Conservation (phyloP, 2,888 invertebrate genomes). For the Hypomecis atomaria region DNA sequence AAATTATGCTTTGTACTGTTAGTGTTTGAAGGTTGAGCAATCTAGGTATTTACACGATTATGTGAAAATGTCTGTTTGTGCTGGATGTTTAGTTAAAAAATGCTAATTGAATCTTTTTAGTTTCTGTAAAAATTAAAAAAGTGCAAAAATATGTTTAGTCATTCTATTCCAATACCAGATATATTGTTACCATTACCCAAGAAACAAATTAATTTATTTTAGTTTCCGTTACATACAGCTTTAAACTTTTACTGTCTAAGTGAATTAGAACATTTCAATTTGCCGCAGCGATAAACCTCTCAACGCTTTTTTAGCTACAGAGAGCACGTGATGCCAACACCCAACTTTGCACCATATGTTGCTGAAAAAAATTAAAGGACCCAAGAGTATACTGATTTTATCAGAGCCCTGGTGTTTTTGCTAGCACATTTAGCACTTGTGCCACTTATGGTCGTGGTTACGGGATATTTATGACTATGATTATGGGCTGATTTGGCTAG, state of each 20-base stretch:
- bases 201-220: too few species aligned
- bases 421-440: conserved; percentile 16
- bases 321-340: conserved; percentile 39
- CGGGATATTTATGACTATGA: conserved; percentile 51
- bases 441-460: conserved; percentile 40
- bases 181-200: too few species aligned
- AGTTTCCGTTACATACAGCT: too few species aligned
- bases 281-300: conserved; percentile 46
- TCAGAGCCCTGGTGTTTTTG: conserved; percentile 20
- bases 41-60: neutral
- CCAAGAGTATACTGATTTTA: conserved; percentile 23
- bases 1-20: conserved; percentile 54
- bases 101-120: too few species aligned
- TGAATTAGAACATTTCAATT: conserved; percentile 28
- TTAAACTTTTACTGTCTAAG: conserved; percentile 1
- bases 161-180: too few species aligned
- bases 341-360: conserved; percentile 36
- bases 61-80: too few species aligned
- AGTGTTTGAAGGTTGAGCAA: conserved; percentile 9
- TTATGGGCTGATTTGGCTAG: conserved; percentile 46
- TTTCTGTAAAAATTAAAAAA: too few species aligned
- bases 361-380: conserved; percentile 25
- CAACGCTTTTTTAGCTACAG: conserved; percentile 33
- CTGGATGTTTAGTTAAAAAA: too few species aligned
- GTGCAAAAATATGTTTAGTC: too few species aligned